Conservation (phyloP, 1,140 invertebrate genomes). For the Maniola jurtina region DNA sequence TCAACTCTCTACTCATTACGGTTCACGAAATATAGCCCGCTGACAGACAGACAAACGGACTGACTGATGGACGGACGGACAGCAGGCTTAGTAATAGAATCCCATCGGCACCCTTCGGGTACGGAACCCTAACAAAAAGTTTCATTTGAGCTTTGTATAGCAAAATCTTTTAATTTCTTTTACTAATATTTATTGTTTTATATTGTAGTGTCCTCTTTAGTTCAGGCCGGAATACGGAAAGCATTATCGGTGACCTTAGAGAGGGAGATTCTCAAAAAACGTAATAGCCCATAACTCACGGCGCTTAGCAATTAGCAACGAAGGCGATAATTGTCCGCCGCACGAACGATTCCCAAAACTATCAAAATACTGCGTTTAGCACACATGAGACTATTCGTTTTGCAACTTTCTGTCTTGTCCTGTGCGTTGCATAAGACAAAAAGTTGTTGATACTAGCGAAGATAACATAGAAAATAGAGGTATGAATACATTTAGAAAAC, state of each 20-base stretch:
- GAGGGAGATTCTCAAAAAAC: slow-evolving; percentile 18
- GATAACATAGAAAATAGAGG: too few species aligned
- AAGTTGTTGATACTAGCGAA: too few species aligned
- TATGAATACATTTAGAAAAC: too few species aligned
- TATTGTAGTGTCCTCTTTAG: slow-evolving; percentile 13
- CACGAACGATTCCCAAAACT: slow-evolving; percentile 13
- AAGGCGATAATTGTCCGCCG: slow-evolving; percentile 20
- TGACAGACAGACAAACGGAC: too few species aligned
- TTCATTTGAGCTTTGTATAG: too few species aligned
- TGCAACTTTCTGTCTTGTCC: background rate
- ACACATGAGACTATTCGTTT: background rate
- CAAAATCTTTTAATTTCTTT: background rate
- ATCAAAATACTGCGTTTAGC: background rate
- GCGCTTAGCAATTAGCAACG: slow-evolving; percentile 22
- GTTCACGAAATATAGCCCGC: too few species aligned
- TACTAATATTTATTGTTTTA: background rate
- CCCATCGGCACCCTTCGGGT: too few species aligned
- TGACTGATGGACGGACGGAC: too few species aligned
- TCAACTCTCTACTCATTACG: too few species aligned
- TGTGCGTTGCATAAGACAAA: too few species aligned
- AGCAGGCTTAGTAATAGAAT: too few species aligned
- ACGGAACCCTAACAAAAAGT: too few species aligned
- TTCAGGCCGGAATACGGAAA: slow-evolving; percentile 25
- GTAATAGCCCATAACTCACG: slow-evolving; percentile 18
- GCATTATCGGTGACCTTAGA: slow-evolving; percentile 11